phyloP scores from a whole-genome alignment of 2,113 vertebrate species.

The Phoxinus phoxinus region DNA sequence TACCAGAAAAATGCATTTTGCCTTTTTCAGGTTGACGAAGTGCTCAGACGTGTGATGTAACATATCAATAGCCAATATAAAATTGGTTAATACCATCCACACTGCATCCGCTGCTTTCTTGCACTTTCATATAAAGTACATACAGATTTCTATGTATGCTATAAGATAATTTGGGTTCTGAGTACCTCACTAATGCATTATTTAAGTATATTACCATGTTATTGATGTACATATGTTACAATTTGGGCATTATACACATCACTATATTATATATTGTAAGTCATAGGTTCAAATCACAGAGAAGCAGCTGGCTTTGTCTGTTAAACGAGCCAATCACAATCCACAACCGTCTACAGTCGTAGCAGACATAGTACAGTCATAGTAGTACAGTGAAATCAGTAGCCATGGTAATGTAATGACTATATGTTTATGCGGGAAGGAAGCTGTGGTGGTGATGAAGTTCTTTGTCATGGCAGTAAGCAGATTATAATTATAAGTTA shows the following conservation, averaged over 20 bases:
- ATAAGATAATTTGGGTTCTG: background rate
- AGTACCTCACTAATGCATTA: background rate
- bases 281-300: background rate
- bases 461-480: no score
- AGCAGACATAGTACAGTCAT: background rate
- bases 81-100: background rate
- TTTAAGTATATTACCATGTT: background rate
- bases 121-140: no score
- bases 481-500: no score
- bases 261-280: background rate
- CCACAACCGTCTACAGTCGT: no score
- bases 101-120: background rate
- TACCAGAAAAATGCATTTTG: background rate
- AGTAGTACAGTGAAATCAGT: no score
- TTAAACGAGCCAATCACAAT: no score
- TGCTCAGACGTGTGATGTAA: background rate
- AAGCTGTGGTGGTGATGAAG: background rate
- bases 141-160: background rate
- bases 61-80: background rate
- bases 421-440: background rate
- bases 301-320: no score
- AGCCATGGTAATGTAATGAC: background rate
- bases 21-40: background rate
- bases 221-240: no score
- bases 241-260: no score